Evolutionary conservation across 2,113 vertebrate genomes (phyloP).

Genomic region (Campylorhamphus procurvoides): DNA sequence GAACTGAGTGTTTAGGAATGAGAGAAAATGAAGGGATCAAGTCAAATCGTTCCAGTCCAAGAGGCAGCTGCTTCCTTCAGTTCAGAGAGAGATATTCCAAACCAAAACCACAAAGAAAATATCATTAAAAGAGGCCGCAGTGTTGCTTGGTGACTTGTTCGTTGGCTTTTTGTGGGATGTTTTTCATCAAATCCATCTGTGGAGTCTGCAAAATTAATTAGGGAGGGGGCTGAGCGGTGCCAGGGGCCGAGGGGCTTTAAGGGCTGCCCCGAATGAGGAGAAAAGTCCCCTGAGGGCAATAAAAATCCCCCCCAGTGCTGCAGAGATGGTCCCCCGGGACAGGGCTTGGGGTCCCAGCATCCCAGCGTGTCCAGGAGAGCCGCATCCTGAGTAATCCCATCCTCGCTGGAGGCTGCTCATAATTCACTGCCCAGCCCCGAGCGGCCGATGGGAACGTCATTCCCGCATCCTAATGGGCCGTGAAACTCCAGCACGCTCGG

Average conservation of each 20-base stretch:
- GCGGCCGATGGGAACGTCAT: rapidly evolving
- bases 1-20: background rate
- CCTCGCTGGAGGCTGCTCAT: rapidly evolving
- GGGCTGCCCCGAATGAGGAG: background rate
- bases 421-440: background rate
- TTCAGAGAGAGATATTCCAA: slow-evolving; percentile 16
- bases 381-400: rapidly evolving
- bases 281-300: background rate
- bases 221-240: background rate
- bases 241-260: background rate
- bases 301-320: rapidly evolving
- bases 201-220: background rate
- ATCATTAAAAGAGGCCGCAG: background rate
- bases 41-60: background rate
- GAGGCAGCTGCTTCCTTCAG: background rate
- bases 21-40: background rate
- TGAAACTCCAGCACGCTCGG: background rate
- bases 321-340: rapidly evolving
- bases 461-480: background rate
- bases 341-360: rapidly evolving
- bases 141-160: background rate
- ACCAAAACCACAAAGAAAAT: slow-evolving; percentile 44
- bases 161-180: slow-evolving; percentile 3
- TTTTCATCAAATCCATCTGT: slow-evolving; percentile 34
- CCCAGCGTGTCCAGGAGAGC: background rate